Conservation (phyloP, 1,140 invertebrate genomes). For the Telenomus remus region DNA sequence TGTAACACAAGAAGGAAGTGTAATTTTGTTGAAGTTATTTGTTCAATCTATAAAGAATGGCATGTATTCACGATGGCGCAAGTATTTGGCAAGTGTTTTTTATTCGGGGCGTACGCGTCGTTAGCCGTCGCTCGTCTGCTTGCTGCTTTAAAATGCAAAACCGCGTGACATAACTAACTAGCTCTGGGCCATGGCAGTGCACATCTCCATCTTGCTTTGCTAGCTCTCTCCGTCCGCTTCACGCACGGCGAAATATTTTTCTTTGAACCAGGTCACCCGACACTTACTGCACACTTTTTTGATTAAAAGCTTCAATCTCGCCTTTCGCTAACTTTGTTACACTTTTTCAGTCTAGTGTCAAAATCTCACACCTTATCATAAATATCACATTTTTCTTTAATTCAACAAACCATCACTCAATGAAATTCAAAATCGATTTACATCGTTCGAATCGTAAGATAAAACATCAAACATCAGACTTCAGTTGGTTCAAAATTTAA, state of each 20-base stretch:
- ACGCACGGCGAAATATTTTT: constrained; percentile 58
- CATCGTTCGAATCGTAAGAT: no score
- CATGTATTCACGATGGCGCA: constrained; percentile 42
- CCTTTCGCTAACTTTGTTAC: constrained; percentile 47
- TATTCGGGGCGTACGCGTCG: constrained; percentile 57
- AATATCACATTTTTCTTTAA: no score
- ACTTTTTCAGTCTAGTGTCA: constrained; percentile 37
- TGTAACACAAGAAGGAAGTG: no score
- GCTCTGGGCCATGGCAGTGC: constrained; percentile 42
- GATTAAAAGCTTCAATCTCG: constrained; percentile 53
- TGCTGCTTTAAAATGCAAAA: constrained; percentile 68
- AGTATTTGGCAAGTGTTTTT: constrained; percentile 31
- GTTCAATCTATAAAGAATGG: constrained; percentile 3
- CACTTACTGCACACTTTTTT: constrained; percentile 49
- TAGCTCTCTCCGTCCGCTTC: constrained; percentile 12
- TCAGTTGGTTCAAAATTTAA: no score
- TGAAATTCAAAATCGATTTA: no score
- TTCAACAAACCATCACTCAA: no score
- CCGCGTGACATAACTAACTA: constrained; percentile 64
- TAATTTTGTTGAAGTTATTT: neutral
- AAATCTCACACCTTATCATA: constrained; percentile 36
- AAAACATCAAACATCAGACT: no score
- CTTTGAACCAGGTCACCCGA: constrained; percentile 61
- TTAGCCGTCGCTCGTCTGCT: constrained; percentile 59
- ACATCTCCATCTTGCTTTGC: neutral